Evolutionary conservation across 1,140 invertebrate species (phyloP), one percentile per base, ranked within the genome.

Genomic region (Octopus bimaculoides): DNA sequence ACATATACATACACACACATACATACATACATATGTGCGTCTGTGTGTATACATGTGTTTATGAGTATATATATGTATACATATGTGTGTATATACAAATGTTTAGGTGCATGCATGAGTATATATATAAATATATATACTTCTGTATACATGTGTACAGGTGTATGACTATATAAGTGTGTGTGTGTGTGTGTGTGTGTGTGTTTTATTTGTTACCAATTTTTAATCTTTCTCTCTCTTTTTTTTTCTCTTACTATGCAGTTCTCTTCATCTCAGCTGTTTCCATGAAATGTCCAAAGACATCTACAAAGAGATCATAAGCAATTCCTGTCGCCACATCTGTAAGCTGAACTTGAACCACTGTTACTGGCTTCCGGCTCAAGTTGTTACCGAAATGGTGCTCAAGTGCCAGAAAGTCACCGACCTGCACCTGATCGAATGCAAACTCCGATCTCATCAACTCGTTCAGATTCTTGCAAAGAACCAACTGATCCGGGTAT

Each of bases 331-430:
- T 17, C 56, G 54, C 53, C 74, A 82, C 41, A 78, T 87, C n/a
- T 83, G 83, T 26, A 81, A n/a, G 20, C 81, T 87, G 55, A 82
- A 87, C 79, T 81, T 87, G 5, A 85, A 83, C 80, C 80, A 84
- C 61, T 85, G 86, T 77, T 85, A 87, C 80, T 87, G 86, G 86
- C 77, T 87, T 9, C 74, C 81, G 7, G 78, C 81, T 4, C 12
- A 61, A 20, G 81, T 77, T 26, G 77, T 84, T 20, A 78, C 83
- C 54, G 66, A 80, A 17, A 81, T 80, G 75, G 66, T 84, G 12
- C 80, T 79, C 5, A 82, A 79, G 26, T 87, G 86, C 54, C 78
- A 71, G 69, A 84, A 84, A 77, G 61, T 85, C 9, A 77, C 81
- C 14, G 75, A 83, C 52, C 79, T 87, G 4, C 82, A 82, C 53